phyloP scores from a whole-genome alignment of 2,797 vertebrate genomes.

The Sylvilagus floridanus region DNA sequence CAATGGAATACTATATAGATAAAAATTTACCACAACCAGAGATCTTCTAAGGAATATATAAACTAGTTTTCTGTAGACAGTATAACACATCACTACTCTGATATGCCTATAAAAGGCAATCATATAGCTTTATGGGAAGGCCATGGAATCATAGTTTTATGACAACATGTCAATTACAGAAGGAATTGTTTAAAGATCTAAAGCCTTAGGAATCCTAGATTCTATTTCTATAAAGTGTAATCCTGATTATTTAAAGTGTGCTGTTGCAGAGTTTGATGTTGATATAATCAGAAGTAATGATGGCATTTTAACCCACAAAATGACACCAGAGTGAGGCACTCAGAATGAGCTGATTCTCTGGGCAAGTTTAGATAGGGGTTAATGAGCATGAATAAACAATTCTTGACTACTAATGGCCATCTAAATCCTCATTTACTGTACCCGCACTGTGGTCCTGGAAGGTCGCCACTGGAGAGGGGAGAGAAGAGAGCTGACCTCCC shows the following conservation, averaged over 20 bases:
- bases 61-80: conserved; percentile 68
- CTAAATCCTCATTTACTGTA: not conserved
- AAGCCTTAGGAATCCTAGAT: conserved; percentile 14
- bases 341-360: not conserved
- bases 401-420: conserved; percentile 18
- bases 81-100: conserved; percentile 76
- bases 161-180: conserved; percentile 79
- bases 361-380: not conserved
- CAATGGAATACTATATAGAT: conserved; percentile 39
- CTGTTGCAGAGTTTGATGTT: not conserved
- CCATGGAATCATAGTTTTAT: conserved; percentile 76
- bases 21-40: conserved; percentile 59
- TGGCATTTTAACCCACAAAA: conserved; percentile 8
- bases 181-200: conserved; percentile 71
- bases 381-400: not conserved
- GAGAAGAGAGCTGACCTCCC: not conserved
- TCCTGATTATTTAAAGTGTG: conserved; percentile 60
- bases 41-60: conserved; percentile 63
- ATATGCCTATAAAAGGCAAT: conserved; percentile 80
- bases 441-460: not conserved
- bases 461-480: not conserved
- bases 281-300: not conserved
- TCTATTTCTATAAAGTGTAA: conserved; percentile 67
- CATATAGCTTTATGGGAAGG: conserved; percentile 78
- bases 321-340: not conserved